A percentile compares a stretch with the other conserved stretches of the same genome.
Conservation (phyloP, 2,888 invertebrate genomes). For the Mythimna impura region DNA sequence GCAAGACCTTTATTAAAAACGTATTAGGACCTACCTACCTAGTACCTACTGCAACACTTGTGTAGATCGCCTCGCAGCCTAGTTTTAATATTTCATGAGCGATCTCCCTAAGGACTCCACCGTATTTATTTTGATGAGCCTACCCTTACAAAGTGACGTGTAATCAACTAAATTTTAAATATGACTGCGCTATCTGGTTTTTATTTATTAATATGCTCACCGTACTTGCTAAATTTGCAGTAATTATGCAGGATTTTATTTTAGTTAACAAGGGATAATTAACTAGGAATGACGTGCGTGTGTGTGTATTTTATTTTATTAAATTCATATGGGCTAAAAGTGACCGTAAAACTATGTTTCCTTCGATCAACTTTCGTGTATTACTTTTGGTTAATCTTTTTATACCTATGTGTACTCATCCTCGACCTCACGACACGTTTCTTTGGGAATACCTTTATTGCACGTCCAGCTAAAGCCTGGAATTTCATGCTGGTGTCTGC, state of each 20-base stretch:
- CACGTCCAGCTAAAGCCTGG: background rate
- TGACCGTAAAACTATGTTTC: background rate
- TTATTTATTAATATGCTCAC: background rate
- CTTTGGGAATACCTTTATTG: background rate
- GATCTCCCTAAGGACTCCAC: slow-evolving; percentile 23
- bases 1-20: background rate
- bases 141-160: slow-evolving; percentile 20
- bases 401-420: too few species aligned
- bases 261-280: background rate
- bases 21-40: background rate
- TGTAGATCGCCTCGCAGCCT: background rate
- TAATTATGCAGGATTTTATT: background rate
- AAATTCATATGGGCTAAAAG: background rate
- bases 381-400: background rate
- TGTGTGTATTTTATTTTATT: background rate
- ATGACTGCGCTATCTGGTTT: slow-evolving; percentile 1
- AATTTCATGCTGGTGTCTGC: too few species aligned
- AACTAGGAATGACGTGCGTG: background rate
- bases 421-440: too few species aligned
- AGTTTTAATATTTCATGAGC: slow-evolving; percentile 27
- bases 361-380: background rate
- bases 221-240: background rate
- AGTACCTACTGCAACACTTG: background rate
- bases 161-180: slow-evolving; percentile 14
- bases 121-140: slow-evolving; percentile 5